phyloP scores from a whole-genome alignment of 2,888 invertebrate species.

The Diachrysia chrysitis region DNA sequence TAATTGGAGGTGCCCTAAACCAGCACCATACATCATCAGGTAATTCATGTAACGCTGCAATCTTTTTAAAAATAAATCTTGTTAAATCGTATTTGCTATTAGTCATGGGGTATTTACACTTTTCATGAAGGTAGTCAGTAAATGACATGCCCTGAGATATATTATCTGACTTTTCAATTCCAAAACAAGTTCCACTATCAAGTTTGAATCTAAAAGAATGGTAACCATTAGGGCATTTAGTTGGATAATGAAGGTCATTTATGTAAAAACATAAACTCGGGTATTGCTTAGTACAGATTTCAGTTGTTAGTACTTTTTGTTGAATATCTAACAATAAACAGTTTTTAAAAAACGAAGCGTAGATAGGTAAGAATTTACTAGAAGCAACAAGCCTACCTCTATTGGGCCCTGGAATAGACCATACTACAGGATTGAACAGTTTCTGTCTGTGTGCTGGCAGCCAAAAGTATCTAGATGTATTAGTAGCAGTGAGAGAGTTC shows the following conservation, averaged over 20 bases:
- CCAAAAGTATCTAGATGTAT: slow-evolving; percentile 80
- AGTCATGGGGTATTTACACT: slow-evolving; percentile 75
- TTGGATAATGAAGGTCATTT: slow-evolving; percentile 75
- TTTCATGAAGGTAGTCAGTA: slow-evolving; percentile 67
- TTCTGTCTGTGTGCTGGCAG: slow-evolving; percentile 83
- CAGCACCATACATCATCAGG: slow-evolving; percentile 76
- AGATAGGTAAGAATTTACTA: slow-evolving; percentile 60
- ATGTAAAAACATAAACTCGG: slow-evolving; percentile 82
- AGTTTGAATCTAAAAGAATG: slow-evolving; percentile 75
- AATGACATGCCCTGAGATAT: slow-evolving; percentile 64
- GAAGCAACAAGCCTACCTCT: slow-evolving; percentile 71
- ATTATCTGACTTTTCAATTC: slow-evolving; percentile 71
- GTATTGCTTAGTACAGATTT: slow-evolving; percentile 70
- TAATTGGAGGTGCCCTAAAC: slow-evolving; percentile 62
- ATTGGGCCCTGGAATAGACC: slow-evolving; percentile 85
- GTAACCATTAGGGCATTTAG: slow-evolving; percentile 79
- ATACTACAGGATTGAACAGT: slow-evolving; percentile 79
- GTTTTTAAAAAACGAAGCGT: slow-evolving; percentile 68
- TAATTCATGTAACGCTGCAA: slow-evolving; percentile 68
- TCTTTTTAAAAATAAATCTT: slow-evolving; percentile 77
- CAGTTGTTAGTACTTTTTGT: slow-evolving; percentile 67
- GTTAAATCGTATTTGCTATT: slow-evolving; percentile 62
- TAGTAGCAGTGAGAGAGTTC: slow-evolving; percentile 66
- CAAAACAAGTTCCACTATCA: slow-evolving; percentile 77
- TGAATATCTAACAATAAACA: slow-evolving; percentile 78